Evolutionary conservation across 2,797 vertebrate species (phyloP).

Genomic region (Lagodon rhomboides): DNA sequence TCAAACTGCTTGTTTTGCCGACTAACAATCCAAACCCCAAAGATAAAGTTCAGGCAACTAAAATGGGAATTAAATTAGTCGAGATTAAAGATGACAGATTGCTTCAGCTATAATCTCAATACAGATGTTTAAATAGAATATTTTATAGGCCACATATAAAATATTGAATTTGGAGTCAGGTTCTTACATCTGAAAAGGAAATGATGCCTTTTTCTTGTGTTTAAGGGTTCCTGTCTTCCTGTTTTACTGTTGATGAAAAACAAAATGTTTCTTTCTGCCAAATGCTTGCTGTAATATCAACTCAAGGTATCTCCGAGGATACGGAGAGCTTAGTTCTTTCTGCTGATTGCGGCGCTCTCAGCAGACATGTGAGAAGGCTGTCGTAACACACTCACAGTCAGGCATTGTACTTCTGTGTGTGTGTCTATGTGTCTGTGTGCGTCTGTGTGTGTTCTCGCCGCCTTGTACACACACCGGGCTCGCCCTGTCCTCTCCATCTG

Average conservation of each 20-base stretch:
- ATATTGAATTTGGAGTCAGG: too few relatives aligned
- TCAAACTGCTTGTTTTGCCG: not conserved
- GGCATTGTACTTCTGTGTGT: slow-evolving; percentile 31
- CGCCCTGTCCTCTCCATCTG: slow-evolving; percentile 71
- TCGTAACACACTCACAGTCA: slow-evolving; percentile 33
- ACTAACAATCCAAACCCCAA: not conserved
- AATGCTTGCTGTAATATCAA: not conserved
- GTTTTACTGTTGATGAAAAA: slow-evolving; percentile 4
- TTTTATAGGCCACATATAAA: too few relatives aligned
- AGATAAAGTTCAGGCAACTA: not conserved
- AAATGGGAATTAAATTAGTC: not conserved
- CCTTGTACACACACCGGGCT: slow-evolving; percentile 45
- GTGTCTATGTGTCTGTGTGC: slow-evolving; percentile 26
- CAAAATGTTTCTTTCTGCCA: slow-evolving; percentile 1
- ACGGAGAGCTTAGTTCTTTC: slow-evolving; percentile 37
- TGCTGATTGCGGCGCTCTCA: slow-evolving; percentile 2
- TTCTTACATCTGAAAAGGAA: not conserved
- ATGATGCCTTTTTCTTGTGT: not conserved
- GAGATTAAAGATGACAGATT: too few relatives aligned
- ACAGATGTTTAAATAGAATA: not conserved
- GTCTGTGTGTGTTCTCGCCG: slow-evolving; percentile 19
- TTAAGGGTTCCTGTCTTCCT: not conserved
- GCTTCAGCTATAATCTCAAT: not conserved
- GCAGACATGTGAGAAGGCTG: slow-evolving; percentile 40
- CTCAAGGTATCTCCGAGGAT: slow-evolving; percentile 18